Percentiles rank a stretch among this genome's conserved stretches.
These are phyloP conservation scores for Diadophis punctatus DNA, from an alignment of 2,113 vertebrate species.

Conservation along the genomic window DNA sequence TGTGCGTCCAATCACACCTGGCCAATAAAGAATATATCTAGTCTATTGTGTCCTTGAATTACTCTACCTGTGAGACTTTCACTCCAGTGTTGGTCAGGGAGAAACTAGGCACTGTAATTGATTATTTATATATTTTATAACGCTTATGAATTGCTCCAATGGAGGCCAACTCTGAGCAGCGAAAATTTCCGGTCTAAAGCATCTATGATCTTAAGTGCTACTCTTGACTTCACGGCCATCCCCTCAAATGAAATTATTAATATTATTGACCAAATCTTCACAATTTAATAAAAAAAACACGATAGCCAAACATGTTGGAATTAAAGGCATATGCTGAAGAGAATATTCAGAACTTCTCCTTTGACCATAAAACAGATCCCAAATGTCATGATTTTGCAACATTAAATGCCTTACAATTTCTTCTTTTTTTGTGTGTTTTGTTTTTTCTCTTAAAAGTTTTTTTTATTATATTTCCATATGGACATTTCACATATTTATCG, in stretches of 20 bases:
- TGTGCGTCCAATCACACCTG: too few relatives aligned
- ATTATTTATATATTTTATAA: neutral
- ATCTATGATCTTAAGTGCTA: neutral
- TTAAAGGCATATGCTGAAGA: neutral
- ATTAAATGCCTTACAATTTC: neutral
- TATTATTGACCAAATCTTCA: neutral
- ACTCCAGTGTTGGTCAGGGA: neutral
- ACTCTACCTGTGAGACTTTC: neutral
- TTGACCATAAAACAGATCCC: neutral
- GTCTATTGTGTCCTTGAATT: neutral
- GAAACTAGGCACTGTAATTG: neutral
- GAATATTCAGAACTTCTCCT: neutral
- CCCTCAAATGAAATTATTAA: neutral
- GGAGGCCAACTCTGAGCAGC: neutral
- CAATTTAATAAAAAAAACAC: neutral
- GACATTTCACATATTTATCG: too few relatives aligned
- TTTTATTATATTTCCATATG: too few relatives aligned
- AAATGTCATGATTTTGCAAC: neutral
- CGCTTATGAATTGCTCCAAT: neutral
- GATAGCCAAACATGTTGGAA: neutral
- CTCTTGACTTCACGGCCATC: neutral
- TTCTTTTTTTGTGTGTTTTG: too few relatives aligned
- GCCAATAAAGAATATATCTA: too few relatives aligned
- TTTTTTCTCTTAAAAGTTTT: too few relatives aligned
- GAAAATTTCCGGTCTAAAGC: neutral